A percentile compares a stretch with the other conserved stretches of the same genome.
These are phyloP conservation scores for Spodoptera litura DNA, from an alignment of 1,140 invertebrate genomes.

Conservation along the genomic window DNA sequence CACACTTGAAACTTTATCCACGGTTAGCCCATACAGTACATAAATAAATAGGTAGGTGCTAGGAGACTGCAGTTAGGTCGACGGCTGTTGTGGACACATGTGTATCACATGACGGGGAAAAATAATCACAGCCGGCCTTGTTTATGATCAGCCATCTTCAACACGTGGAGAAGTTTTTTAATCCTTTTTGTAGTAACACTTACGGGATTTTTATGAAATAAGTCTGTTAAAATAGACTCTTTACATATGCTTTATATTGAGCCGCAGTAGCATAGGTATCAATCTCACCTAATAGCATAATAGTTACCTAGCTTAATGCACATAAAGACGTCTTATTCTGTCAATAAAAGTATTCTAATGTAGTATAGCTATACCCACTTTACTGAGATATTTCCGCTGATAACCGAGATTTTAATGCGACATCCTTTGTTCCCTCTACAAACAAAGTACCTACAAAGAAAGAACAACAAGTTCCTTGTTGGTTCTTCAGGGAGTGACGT, in stretches of 20 bases:
- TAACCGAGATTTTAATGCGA: no score
- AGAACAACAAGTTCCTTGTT: background rate
- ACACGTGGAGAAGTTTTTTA: constrained; percentile 37
- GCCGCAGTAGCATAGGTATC: no score
- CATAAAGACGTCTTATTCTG: no score
- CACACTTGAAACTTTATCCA: constrained; percentile 9
- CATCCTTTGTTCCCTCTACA: no score
- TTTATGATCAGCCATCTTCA: constrained; percentile 30
- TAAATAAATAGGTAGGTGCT: constrained; percentile 18
- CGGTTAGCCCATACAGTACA: constrained; percentile 26
- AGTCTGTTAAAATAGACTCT: no score
- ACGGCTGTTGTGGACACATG: constrained; percentile 25
- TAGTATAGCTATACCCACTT: no score
- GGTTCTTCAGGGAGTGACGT: constrained; percentile 13
- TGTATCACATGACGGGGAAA: constrained; percentile 32
- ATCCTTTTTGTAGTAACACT: background rate
- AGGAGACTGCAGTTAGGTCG: constrained; percentile 11
- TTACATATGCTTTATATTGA: no score
- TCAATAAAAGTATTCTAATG: no score
- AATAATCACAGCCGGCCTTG: constrained; percentile 42
- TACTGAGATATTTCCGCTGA: no score
- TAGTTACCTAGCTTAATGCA: no score
- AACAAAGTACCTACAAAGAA: background rate
- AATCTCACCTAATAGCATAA: no score
- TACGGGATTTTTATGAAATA: no score